Evolutionary conservation across 1,140 invertebrate genomes (phyloP).

Genomic region (Danaus melanippus): DNA sequence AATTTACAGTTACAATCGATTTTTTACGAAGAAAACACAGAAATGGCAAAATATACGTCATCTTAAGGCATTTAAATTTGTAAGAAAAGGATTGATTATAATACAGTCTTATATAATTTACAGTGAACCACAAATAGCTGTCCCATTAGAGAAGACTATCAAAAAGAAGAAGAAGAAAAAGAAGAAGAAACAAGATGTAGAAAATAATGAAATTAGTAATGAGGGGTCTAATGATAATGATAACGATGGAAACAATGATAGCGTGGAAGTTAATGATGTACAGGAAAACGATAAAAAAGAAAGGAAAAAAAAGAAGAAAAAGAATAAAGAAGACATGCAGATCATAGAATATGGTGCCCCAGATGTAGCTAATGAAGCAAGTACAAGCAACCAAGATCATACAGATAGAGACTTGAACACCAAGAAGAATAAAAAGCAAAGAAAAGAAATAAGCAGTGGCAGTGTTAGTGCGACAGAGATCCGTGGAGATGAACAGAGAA

Average conservation of each 20-base stretch:
- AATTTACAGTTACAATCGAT: too few species aligned
- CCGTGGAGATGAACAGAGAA: too few species aligned
- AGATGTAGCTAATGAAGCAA: background rate
- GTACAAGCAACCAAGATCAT: background rate
- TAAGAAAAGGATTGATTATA: background rate
- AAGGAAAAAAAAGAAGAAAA: slow-evolving; percentile 1
- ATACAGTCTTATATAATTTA: slow-evolving; percentile 17
- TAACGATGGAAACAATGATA: slow-evolving; percentile 3
- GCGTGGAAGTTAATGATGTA: background rate
- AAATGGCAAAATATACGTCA: too few species aligned
- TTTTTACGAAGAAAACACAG: too few species aligned
- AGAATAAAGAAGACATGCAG: background rate
- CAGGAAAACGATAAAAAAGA: slow-evolving; percentile 9
- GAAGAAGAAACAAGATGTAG: slow-evolving; percentile 13
- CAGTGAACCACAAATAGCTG: slow-evolving; percentile 59
- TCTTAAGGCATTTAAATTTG: too few species aligned
- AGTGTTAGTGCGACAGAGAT: too few species aligned
- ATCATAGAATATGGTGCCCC: background rate
- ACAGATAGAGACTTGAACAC: background rate
- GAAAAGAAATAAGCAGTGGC: slow-evolving; percentile 6
- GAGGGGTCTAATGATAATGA: background rate
- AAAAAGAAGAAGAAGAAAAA: slow-evolving; percentile 45
- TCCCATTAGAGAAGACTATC: slow-evolving; percentile 39
- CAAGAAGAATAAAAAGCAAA: slow-evolving; percentile 15
- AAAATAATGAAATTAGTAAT: slow-evolving; percentile 4